Base-by-base conservation (phyloP, 2,113 vertebrate species). In the Casuarius casuarius region DNA sequence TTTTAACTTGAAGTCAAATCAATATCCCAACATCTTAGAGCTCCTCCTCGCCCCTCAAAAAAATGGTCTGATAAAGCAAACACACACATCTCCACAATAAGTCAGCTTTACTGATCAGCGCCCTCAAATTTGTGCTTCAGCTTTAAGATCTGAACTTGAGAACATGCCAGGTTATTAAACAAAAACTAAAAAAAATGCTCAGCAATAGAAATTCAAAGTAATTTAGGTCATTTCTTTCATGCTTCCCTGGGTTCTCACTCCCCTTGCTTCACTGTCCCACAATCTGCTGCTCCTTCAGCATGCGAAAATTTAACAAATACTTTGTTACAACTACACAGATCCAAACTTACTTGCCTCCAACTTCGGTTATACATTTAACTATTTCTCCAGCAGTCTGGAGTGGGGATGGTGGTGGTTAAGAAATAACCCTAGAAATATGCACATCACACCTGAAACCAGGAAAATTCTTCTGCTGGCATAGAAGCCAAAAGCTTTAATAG, bases 201-300 rank as follows among this genome's bases (percentile, higher is more conserved):
- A 78, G 56, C 66, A 48, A 54, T 26, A 87, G 35, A 95, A 89
- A 84, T 2, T 10, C 52, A 66, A 38, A 91, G 80, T 84, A 92
- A 96, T 91, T 82, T 63, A 96, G 95, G 92, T 95, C 87, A 76
- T 20, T 94, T 82, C 52, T 61, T 84, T 90, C 72, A 51, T 44
- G 44, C 79, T 87, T 87, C 59, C 80, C 79, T 40, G 56, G 12
- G 28, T 86, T 93, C 73, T 91, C 80, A 18, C 75, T 89, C 86
- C 7, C 22, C 58, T 90, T 16, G n/a, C 75, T 88, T 74, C 61
- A 40, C 77, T 72, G 83, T 61, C 90, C 92, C 73, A 76, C 80
- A 88, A 40, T 63, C 88, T 75, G 88, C 76, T 89, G 28, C 66
- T 94, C 74, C 38, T 89, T 70, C 16, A 33, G 54, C 14, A 1